Evolutionary conservation across 2,797 vertebrate species (phyloP).

Genomic region (Scleropages formosus): DNA sequence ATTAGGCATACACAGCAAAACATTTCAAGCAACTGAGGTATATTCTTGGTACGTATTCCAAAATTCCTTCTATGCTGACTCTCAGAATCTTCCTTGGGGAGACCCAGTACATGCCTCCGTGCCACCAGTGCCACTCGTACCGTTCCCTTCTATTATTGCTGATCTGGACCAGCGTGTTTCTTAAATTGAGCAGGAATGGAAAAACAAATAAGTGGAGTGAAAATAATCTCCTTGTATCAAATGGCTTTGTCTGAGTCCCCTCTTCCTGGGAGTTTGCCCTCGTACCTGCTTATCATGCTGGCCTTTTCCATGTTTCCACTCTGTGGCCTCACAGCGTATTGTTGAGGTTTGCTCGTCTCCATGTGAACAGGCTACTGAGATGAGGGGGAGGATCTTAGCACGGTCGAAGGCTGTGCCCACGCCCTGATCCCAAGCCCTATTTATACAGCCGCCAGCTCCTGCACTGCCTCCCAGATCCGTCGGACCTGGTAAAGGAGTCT

Average conservation of each 20-base stretch:
- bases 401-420: slow-evolving; percentile 52
- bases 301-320: slow-evolving; percentile 40
- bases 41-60: too few species aligned
- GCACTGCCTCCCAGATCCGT: slow-evolving; percentile 54
- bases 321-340: slow-evolving; percentile 46
- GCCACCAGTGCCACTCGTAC: neutral
- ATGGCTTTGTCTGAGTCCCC: slow-evolving; percentile 37
- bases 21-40: too few species aligned
- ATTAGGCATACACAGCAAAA: too few species aligned
- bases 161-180: neutral
- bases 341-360: slow-evolving; percentile 62
- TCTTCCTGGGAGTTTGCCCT: slow-evolving; percentile 31
- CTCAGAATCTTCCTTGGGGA: neutral
- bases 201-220: slow-evolving; percentile 50
- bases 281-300: slow-evolving; percentile 56
- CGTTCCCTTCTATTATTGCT: neutral
- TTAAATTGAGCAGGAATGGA: slow-evolving; percentile 38
- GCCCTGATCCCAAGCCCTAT: slow-evolving; percentile 50
- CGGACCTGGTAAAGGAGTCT: slow-evolving; percentile 44
- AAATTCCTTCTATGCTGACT: neutral
- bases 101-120: neutral
- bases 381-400: slow-evolving; percentile 56
- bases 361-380: slow-evolving; percentile 59
- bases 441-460: slow-evolving; percentile 60
- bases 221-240: slow-evolving; percentile 43